Percentiles rank a stretch among this genome's conserved stretches.
phyloP scores from a whole-genome alignment of 2,797 vertebrate genomes.

The Smutsia temminckii region DNA sequence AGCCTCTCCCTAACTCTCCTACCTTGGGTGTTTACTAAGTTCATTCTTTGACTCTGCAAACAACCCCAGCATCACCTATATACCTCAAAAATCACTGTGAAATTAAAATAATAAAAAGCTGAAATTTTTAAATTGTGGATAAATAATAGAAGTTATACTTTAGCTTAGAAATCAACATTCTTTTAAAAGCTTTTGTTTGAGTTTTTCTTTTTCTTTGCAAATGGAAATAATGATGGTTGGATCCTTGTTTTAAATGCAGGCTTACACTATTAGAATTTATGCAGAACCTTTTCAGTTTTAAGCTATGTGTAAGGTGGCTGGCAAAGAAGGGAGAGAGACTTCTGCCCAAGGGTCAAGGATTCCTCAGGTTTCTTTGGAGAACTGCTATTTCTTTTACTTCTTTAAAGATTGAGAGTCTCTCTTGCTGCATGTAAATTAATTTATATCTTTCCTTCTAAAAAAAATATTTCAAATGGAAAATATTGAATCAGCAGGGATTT shows the following conservation, averaged over 20 bases:
- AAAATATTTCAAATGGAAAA: neutral
- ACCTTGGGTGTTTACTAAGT: too few relatives aligned
- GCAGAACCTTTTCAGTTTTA: neutral
- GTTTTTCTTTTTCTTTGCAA: neutral
- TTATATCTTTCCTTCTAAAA: neutral
- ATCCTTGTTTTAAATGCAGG: neutral
- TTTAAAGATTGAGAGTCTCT: neutral
- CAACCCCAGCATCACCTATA: too few relatives aligned
- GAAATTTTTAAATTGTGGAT: neutral
- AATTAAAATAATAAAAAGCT: neutral
- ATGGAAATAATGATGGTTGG: neutral
- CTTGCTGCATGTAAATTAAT: neutral
- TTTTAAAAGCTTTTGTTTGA: neutral
- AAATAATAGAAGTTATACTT: slow-evolving; percentile 21
- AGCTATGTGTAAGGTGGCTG: neutral
- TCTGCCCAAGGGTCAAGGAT: neutral
- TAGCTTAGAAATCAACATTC: neutral
- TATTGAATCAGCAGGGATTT: slow-evolving; percentile 65
- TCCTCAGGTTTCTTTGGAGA: neutral
- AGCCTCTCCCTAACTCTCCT: too few relatives aligned
- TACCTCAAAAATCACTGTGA: neutral
- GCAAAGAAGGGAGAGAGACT: neutral
- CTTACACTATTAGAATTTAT: neutral
- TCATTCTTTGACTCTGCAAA: too few relatives aligned
- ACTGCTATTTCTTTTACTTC: neutral